A percentile compares a stretch with the other conserved stretches of the same genome.
Conservation (phyloP, 2,888 invertebrate species). For the Exocentrus adspersus region DNA sequence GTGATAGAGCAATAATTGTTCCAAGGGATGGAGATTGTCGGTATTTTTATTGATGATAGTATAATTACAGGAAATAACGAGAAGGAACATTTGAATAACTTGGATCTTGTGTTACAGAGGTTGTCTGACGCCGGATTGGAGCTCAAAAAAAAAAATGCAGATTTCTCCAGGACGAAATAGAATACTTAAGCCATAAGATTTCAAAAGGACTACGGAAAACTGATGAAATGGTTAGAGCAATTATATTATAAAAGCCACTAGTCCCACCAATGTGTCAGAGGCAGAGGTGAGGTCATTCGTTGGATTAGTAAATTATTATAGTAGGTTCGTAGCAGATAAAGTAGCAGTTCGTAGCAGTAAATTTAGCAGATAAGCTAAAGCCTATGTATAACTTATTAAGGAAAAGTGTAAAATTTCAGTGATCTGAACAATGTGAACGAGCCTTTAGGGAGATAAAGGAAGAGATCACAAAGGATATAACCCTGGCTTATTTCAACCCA, state of each 20-base stretch:
- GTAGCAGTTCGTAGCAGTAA: too few relatives aligned
- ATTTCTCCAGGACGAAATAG: not conserved
- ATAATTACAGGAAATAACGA: not conserved
- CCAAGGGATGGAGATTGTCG: not conserved
- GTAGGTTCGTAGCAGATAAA: not conserved
- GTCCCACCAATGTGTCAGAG: not conserved
- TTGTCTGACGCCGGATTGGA: not conserved
- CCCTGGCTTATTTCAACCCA: not conserved
- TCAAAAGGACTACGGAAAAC: not conserved
- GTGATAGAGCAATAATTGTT: not conserved
- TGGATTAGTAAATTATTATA: not conserved
- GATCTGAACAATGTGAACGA: constrained; percentile 55
- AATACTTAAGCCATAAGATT: not conserved
- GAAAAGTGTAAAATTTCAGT: not conserved
- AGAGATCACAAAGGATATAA: not conserved
- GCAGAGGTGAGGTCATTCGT: not conserved
- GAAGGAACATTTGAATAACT: not conserved
- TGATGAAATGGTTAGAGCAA: not conserved
- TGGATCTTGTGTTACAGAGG: not conserved
- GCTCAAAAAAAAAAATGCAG: not conserved
- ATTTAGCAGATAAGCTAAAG: not conserved
- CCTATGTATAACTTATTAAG: not conserved
- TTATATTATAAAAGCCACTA: not conserved
- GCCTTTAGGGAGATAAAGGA: not conserved
- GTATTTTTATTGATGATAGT: not conserved